Conservation (phyloP, 2,888 invertebrate species). For the Trachelus troglodyta region DNA sequence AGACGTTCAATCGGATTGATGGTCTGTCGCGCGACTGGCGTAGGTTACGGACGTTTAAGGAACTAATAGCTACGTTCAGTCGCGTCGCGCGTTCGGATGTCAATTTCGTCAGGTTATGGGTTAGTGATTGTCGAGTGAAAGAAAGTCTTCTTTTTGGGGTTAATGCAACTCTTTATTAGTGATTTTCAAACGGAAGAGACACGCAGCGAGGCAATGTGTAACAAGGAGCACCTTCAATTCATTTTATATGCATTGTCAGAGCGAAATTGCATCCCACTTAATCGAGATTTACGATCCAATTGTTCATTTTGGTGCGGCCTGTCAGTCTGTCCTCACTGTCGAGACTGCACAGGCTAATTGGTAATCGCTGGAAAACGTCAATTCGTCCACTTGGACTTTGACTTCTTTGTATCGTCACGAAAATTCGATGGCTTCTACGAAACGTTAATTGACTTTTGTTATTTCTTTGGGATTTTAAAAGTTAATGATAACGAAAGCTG, state of each 20-base stretch:
- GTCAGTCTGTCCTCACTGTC: background rate
- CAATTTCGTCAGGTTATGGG: background rate
- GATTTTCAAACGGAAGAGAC: background rate
- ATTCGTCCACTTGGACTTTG: background rate
- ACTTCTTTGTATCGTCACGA: background rate
- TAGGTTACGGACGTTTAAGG: background rate
- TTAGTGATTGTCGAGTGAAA: background rate
- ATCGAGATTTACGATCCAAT: constrained; percentile 18
- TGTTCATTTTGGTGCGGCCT: constrained; percentile 11
- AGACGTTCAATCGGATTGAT: background rate
- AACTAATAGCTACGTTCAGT: background rate
- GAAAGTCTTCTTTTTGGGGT: background rate
- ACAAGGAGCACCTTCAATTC: constrained; percentile 23
- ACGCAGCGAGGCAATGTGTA: background rate
- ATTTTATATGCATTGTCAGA: constrained; percentile 22
- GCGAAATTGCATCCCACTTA: constrained; percentile 26
- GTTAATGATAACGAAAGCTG: background rate
- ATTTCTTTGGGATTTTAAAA: background rate
- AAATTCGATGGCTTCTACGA: background rate
- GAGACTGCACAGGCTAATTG: background rate
- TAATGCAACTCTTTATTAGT: background rate
- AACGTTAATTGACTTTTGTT: background rate
- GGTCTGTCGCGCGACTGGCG: background rate
- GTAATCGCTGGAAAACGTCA: constrained; percentile 1
- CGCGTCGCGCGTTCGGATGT: background rate